A percentile compares a stretch with the other conserved stretches of the same genome.
Conservation (phyloP, 2,797 vertebrate genomes). For the Anableps anableps region DNA sequence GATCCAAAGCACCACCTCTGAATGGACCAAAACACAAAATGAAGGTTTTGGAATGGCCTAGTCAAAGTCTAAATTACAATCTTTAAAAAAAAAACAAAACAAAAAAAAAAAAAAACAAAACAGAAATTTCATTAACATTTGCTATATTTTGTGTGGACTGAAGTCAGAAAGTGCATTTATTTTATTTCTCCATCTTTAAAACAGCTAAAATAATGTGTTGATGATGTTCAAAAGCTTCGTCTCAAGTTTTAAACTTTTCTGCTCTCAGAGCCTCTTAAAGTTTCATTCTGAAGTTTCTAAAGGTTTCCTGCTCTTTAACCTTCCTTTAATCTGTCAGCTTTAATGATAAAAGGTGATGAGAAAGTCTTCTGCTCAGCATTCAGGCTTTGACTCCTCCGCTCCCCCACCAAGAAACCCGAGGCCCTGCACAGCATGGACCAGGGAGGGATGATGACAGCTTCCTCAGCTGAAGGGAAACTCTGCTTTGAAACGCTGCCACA, state of each 20-base stretch:
- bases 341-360: background rate
- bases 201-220: background rate
- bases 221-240: background rate
- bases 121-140: background rate
- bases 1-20: no score
- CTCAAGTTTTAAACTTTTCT: background rate
- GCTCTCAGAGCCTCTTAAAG: background rate
- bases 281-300: background rate
- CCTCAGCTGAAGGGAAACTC: conserved; percentile 2
- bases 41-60: no score
- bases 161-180: background rate
- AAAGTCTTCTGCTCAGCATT: conserved; percentile 6
- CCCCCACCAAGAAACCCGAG: conserved; percentile 3
- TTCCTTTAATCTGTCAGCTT: conserved; percentile 11
- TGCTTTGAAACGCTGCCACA: conserved; percentile 20
- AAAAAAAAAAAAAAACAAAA: no score
- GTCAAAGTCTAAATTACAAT: no score
- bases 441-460: conserved; percentile 16
- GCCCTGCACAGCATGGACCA: conserved; percentile 5
- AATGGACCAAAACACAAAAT: background rate
- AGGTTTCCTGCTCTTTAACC: background rate
- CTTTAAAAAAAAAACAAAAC: background rate
- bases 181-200: background rate
- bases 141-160: background rate
- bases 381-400: conserved; percentile 14